These are phyloP conservation scores for Hoplodrina blanda DNA, from an alignment of 2,888 invertebrate genomes.

Conservation along the genomic window DNA sequence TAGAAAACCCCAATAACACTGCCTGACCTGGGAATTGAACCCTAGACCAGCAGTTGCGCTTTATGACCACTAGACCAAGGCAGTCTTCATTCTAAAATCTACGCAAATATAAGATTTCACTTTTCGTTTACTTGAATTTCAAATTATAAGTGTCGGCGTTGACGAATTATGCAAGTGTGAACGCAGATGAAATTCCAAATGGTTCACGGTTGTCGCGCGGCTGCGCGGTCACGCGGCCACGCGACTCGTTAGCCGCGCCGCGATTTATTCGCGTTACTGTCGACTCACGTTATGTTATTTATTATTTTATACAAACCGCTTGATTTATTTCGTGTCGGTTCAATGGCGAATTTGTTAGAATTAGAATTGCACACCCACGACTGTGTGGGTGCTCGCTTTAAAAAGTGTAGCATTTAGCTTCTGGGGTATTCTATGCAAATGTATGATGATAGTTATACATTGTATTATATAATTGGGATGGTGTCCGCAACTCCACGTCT, in stretches of 20 bases:
- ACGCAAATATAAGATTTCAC: neutral
- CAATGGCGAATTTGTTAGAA: conserved; percentile 63
- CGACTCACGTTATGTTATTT: conserved; percentile 72
- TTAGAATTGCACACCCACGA: conserved; percentile 60
- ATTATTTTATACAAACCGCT: conserved; percentile 69
- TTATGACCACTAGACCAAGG: too few relatives aligned
- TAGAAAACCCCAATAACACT: too few relatives aligned
- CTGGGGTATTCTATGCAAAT: conserved; percentile 26
- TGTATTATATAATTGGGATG: too few relatives aligned
- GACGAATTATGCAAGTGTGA: conserved; percentile 45
- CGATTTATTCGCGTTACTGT: conserved; percentile 76
- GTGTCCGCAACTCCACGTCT: too few relatives aligned
- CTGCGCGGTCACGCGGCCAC: conserved; percentile 46
- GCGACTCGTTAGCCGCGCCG: conserved; percentile 72
- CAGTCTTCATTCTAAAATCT: too few relatives aligned
- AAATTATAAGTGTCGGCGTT: conserved; percentile 22
- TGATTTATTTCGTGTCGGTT: conserved; percentile 61
- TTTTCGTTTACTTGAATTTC: conserved; percentile 10
- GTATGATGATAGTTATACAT: neutral
- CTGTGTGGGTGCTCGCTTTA: conserved; percentile 43
- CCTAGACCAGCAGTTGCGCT: too few relatives aligned
- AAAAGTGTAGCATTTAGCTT: conserved; percentile 49
- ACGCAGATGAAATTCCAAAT: conserved; percentile 69
- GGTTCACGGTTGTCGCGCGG: conserved; percentile 65
- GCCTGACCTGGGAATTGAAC: too few relatives aligned